phyloP scores from a whole-genome alignment of 2,888 invertebrate genomes.

The Smittia aterrima region DNA sequence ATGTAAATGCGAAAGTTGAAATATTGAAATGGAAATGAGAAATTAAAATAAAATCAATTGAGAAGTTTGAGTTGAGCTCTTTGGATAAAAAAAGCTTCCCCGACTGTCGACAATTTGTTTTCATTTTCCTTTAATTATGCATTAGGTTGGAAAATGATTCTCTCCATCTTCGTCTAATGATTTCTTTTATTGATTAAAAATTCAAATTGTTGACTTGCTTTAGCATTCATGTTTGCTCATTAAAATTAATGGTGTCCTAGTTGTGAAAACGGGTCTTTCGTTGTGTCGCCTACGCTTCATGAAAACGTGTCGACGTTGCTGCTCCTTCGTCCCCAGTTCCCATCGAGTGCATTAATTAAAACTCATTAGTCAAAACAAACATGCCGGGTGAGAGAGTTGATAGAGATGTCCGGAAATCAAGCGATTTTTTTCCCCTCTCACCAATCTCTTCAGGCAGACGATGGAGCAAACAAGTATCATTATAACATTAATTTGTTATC shows the following conservation, averaged over 20 bases:
- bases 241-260: slow-evolving; percentile 22
- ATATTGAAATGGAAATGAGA: too few species aligned
- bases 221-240: slow-evolving; percentile 27
- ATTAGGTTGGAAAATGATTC: too few species aligned
- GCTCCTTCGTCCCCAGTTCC: background rate
- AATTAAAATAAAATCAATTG: too few species aligned
- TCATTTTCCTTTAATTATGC: too few species aligned
- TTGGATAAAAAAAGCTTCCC: too few species aligned
- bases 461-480: background rate
- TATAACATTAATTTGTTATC: background rate
- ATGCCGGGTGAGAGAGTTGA: background rate
- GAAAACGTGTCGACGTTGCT: background rate
- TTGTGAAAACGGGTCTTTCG: background rate
- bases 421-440: background rate
- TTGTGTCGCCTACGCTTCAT: background rate
- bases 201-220: slow-evolving; percentile 35
- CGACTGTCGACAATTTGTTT: too few species aligned
- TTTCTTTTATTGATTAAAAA: slow-evolving; percentile 22
- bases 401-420: background rate
- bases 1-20: background rate
- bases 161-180: background rate
- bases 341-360: slow-evolving; percentile 21
- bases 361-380: slow-evolving; percentile 11
- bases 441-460: background rate
- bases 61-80: too few species aligned